Evolutionary conservation across 2,888 invertebrate species (phyloP), one percentile per base, ranked within the genome.

Genomic region (Drosophila niveifrons): DNA sequence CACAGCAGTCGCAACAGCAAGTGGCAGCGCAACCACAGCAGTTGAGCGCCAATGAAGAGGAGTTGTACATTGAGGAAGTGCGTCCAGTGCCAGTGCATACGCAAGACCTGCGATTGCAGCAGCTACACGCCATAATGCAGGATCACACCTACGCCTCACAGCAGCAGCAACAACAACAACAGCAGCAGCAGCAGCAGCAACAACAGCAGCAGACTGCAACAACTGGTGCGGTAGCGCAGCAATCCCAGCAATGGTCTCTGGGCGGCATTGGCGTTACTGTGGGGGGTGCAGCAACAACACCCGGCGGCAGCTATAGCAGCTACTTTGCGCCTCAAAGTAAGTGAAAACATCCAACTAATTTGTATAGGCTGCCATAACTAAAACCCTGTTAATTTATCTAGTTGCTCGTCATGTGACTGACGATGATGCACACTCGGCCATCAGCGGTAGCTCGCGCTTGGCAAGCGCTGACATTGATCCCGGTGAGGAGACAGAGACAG

Each of bases 401-500:
- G 92, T 91, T 78, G 78, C 78, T 36, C 90, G 91, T 3, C 80
- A 89, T 53, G 78, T 78, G n/a, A 78, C 87, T 11, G 96, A 96
- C 75, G 96, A 96, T 70, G 95, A 96, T 87, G 95, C 96, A 1
- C 95, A 95, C 29, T 96, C 96, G 31, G 95, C 95, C 52, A 95
- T 96, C 51, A 96, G 96, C 65, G 94, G 95, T 68, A 94, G 95
- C 48, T 95, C 95, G 2, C 95, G 95, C 6, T 17, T 95, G 88
- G 92, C 53, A 67, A 78, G 81, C 15, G 91, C 86, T 74, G 92
- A 91, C 86, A 92, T 86, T 69, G 93, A 91, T 94, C 94, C 78
- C 90, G 97, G 94, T 73, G 97, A 96, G 91, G 97, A 97, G 91
- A 97, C 97, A 0, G 97, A 97, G 92, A 97, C 97, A 0, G 97